Conservation (phyloP, 2,113 vertebrate species). For the Albula glossodonta region DNA sequence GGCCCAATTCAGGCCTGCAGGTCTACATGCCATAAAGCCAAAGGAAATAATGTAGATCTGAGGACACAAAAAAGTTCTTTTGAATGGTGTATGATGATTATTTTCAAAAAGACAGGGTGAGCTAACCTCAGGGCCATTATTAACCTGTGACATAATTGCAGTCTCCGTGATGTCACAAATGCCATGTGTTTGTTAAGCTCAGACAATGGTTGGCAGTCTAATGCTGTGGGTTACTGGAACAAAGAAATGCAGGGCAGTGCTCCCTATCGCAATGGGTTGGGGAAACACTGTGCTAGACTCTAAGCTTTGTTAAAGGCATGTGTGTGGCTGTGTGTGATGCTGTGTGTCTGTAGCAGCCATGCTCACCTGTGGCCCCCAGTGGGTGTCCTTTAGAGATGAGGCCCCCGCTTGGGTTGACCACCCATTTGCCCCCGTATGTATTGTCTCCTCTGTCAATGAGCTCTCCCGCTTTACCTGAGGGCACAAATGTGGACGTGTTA, state of each 20-base stretch:
- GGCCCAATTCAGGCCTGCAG: constrained; percentile 16
- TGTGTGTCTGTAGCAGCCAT: neutral
- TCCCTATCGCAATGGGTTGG: no score
- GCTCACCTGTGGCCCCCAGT: constrained; percentile 92
- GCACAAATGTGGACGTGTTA: constrained; percentile 15
- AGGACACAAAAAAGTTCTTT: no score
- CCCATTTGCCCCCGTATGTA: constrained; percentile 94
- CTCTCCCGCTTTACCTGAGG: constrained; percentile 82
- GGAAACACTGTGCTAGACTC: neutral
- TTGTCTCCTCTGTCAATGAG: constrained; percentile 94
- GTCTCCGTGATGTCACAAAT: no score
- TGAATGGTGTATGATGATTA: no score
- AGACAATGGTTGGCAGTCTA: no score
- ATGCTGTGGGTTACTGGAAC: no score
- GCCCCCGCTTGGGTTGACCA: constrained; percentile 94
- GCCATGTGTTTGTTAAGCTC: no score
- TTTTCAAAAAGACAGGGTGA: no score
- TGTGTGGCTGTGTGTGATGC: neutral
- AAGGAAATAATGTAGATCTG: no score
- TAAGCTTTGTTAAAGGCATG: neutral
- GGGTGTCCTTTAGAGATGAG: constrained; percentile 98
- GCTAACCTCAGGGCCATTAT: no score
- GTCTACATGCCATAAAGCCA: neutral
- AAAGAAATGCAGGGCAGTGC: no score
- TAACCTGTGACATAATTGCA: no score